Evolutionary conservation across 2,113 vertebrate species (phyloP).

Genomic region (Tichodroma muraria): DNA sequence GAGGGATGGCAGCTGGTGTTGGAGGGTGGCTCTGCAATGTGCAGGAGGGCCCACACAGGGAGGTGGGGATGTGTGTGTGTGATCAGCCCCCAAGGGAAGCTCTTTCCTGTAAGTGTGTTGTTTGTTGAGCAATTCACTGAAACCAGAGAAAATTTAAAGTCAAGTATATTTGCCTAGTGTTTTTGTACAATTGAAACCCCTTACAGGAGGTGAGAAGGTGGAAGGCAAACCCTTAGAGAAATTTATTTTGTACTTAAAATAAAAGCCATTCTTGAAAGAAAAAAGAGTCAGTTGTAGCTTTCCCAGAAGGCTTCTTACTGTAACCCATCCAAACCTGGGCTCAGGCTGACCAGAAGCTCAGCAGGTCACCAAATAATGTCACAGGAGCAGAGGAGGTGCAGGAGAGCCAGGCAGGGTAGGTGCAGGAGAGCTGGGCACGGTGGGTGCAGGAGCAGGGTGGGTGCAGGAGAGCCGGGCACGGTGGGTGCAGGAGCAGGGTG

Average conservation of each 20-base stretch:
- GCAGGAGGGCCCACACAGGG: not conserved
- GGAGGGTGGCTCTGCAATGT: not conserved
- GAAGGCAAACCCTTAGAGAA: not conserved
- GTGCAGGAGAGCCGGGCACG: not conserved
- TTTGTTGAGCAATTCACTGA: not conserved
- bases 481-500: too few relatives aligned
- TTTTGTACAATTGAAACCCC: not conserved
- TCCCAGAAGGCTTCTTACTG: not conserved
- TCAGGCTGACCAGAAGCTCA: not conserved
- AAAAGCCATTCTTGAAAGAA: not conserved
- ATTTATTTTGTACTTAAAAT: not conserved
- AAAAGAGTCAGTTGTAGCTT: not conserved
- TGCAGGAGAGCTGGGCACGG: not conserved
- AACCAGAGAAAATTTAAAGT: not conserved
- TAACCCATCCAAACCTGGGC: not conserved
- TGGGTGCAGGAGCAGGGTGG: not conserved
- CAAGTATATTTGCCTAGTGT: too few relatives aligned
- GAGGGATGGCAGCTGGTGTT: not conserved
- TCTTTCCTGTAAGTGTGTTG: accelerated
- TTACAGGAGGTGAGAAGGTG: too few relatives aligned
- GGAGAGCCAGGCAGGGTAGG: too few relatives aligned
- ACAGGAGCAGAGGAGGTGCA: not conserved
- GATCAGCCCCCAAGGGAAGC: not conserved
- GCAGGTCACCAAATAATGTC: accelerated
- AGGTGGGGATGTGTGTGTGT: not conserved